Evolutionary conservation across 1,140 invertebrate genomes (phyloP), one percentile per base, ranked within the genome.

Genomic region (Drosophila pectinifera): DNA sequence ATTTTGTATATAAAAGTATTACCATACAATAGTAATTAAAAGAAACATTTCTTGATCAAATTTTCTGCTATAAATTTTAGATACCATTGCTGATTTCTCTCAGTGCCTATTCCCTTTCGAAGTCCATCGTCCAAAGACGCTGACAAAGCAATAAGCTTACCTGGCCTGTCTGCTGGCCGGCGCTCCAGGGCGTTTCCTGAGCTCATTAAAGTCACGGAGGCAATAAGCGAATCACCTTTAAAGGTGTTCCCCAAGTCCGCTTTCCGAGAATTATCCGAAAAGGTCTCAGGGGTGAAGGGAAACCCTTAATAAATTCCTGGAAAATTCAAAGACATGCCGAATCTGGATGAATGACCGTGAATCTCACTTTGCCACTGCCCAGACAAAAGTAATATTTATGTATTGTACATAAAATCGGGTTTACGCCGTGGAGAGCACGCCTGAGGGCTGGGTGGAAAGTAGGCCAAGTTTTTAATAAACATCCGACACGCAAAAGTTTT

Each of bases 391-490:
- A 48, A 64, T 79, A 76, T 69, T 41, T 36, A 72, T 54, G 67
- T 62, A 65, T 79, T 78, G 45, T 69, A 41, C 42, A 73, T 77
- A 73, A 41, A 69, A 65, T 59, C 43, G 62, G 46, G 28, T 42
- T 36, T 49, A 62, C 43, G 34, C 34, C 39, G 8, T 39, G 42
- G 11, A n/a, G 20, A 43, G 24, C 59, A 28, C 11, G 22, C 24
- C 55, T 38, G 20, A 38, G 36, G 8, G 36, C 8, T 28, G 6
- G 14, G 67, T 6, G 14, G 24, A 48, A 83, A 76, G 62, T 67
- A 63, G 70, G 61, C 36, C 80, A 88, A 84, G 84, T 83, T 88
- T 89, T 84, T 90, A 89, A 90, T 89, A 90, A 89, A 89, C 84
- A 73, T 57, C 63, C 83, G 58, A 73, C 78, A 72, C 77, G 77